These are phyloP conservation scores for Laterallus jamaicensis DNA, from an alignment of 2,113 vertebrate species.

Conservation along the genomic window DNA sequence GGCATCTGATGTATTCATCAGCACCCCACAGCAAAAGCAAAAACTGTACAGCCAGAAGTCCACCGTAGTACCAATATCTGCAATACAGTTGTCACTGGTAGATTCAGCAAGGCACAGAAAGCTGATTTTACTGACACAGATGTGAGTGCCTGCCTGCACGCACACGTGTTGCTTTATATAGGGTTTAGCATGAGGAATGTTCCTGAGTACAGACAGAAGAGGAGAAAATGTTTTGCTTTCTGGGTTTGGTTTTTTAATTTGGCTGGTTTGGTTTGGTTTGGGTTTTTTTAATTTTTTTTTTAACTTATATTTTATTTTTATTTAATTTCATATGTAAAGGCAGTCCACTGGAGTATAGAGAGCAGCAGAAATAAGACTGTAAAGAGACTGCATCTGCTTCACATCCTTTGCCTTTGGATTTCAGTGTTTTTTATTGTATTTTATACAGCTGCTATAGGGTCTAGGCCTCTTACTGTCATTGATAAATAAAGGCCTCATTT, in stretches of 20 bases:
- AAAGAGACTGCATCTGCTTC: conserved; percentile 54
- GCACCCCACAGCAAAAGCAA: not conserved
- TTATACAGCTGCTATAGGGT: conserved; percentile 64
- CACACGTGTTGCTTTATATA: not conserved
- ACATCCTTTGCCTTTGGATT: conserved; percentile 58
- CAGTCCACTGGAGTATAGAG: not conserved
- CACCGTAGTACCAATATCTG: not conserved
- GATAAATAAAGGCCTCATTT: conserved; percentile 67
- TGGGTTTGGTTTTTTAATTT: not conserved
- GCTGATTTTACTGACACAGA: not conserved
- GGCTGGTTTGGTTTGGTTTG: not conserved
- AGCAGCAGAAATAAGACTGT: conserved; percentile 30
- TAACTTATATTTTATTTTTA: not conserved
- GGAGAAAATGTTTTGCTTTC: not conserved
- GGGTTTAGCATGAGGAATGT: not conserved
- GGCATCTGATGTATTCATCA: not conserved
- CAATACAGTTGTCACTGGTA: not conserved
- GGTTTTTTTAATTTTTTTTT: no score
- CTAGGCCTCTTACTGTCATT: conserved; percentile 71
- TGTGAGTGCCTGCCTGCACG: accelerated
- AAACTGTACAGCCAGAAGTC: not conserved
- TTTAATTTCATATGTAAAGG: not conserved
- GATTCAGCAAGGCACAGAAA: not conserved
- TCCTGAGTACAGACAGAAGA: not conserved
- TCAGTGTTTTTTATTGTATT: not conserved